These are phyloP conservation scores for Euphydryas editha DNA, from an alignment of 2,888 invertebrate species.

Conservation along the genomic window DNA sequence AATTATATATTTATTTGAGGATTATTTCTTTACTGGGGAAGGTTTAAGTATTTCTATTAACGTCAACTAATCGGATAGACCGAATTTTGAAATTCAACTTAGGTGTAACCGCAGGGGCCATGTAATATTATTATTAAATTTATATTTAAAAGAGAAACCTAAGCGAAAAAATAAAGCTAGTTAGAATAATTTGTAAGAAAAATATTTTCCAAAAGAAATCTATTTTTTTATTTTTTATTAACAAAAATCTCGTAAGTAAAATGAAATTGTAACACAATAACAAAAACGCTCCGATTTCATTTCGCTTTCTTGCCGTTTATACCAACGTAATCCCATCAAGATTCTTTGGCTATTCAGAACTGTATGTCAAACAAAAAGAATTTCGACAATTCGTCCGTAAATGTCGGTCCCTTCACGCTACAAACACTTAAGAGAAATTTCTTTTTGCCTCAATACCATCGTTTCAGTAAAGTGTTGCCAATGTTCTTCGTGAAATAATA, in stretches of 20 bases:
- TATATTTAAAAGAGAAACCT: no score
- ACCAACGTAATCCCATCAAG: constrained; percentile 28
- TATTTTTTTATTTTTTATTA: no score
- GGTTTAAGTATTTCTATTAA: no score
- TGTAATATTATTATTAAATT: no score
- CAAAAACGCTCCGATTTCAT: constrained; percentile 16
- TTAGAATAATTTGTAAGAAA: no score
- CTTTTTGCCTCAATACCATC: constrained; percentile 31
- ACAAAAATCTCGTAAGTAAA: constrained; percentile 6
- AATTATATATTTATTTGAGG: no score
- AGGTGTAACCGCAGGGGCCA: no score
- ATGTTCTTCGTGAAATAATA: constrained; percentile 40
- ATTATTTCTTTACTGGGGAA: no score
- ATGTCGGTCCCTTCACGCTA: constrained; percentile 35
- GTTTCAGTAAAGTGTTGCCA: constrained; percentile 33
- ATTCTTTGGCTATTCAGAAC: constrained; percentile 29
- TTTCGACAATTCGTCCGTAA: constrained; percentile 32
- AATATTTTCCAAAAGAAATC: no score
- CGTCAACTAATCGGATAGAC: no score
- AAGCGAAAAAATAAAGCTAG: no score
- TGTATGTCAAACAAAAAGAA: constrained; percentile 35
- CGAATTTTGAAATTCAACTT: no score
- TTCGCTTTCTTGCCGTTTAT: constrained; percentile 13
- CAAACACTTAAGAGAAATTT: constrained; percentile 35
- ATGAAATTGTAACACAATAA: constrained; percentile 10